Evolutionary conservation across 2,888 invertebrate species (phyloP).

Genomic region (Lathronympha strigana): DNA sequence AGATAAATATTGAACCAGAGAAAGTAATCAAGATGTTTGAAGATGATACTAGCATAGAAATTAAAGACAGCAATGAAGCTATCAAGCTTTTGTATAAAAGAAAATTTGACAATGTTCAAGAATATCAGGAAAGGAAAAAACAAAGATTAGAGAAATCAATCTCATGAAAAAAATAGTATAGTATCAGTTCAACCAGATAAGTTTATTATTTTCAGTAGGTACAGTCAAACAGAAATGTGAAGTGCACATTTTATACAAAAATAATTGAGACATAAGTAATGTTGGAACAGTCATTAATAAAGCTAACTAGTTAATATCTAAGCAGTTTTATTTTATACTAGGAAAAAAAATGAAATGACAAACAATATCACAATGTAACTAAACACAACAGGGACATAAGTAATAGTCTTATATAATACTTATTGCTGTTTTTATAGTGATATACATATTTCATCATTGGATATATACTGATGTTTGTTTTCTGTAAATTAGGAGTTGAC

Average conservation of each 20-base stretch:
- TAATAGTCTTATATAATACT: slow-evolving; percentile 68
- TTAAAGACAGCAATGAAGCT: slow-evolving; percentile 55
- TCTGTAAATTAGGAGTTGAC: not conserved
- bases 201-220: slow-evolving; percentile 75
- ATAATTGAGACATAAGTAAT: slow-evolving; percentile 75
- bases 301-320: slow-evolving; percentile 68
- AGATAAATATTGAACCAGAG: slow-evolving; percentile 50
- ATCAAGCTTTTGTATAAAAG: slow-evolving; percentile 89
- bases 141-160: slow-evolving; percentile 84
- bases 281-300: slow-evolving; percentile 64
- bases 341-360: slow-evolving; percentile 68
- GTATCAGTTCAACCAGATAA: slow-evolving; percentile 65
- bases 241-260: slow-evolving; percentile 78
- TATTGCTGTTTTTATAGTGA: slow-evolving; percentile 67
- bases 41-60: slow-evolving; percentile 43
- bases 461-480: not conserved
- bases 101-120: slow-evolving; percentile 91
- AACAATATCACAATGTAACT: slow-evolving; percentile 80
- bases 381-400: slow-evolving; percentile 73
- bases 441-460: slow-evolving; percentile 40
- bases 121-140: slow-evolving; percentile 91
- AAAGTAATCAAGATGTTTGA: slow-evolving; percentile 61
- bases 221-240: slow-evolving; percentile 72
- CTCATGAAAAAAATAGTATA: slow-evolving; percentile 49
- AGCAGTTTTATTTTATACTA: slow-evolving; percentile 63